Evolutionary conservation across 2,113 vertebrate species (phyloP).

Genomic region (Campylorhamphus procurvoides): DNA sequence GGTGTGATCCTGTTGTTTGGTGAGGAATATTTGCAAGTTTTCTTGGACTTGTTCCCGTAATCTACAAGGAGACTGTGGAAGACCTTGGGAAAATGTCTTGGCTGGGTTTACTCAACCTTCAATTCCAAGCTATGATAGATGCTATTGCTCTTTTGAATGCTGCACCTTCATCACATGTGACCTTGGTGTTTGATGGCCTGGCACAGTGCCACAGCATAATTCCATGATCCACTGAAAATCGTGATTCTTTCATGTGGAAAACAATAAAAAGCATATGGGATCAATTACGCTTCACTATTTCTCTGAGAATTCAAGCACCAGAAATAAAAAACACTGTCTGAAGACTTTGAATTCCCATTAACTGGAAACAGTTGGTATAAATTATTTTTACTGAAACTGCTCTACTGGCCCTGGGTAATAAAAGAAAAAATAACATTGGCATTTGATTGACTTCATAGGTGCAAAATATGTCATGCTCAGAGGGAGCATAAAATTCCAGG

Average conservation of each 20-base stretch:
- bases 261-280: slow-evolving; percentile 51
- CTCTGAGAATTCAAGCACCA: slow-evolving; percentile 28
- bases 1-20: slow-evolving; percentile 5
- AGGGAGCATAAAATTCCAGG: slow-evolving; percentile 13
- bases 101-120: neutral
- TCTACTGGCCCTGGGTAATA: slow-evolving; percentile 33
- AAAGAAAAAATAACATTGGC: slow-evolving; percentile 38
- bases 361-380: slow-evolving; percentile 60
- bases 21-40: slow-evolving; percentile 35
- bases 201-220: neutral
- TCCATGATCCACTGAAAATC: neutral
- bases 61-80: neutral
- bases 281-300: slow-evolving; percentile 11
- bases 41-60: slow-evolving; percentile 16
- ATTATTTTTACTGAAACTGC: slow-evolving; percentile 54
- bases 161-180: slow-evolving; percentile 3
- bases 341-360: slow-evolving; percentile 42
- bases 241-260: slow-evolving; percentile 54
- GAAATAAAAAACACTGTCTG: slow-evolving; percentile 38
- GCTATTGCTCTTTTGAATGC: neutral
- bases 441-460: slow-evolving; percentile 50
- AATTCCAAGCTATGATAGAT: neutral
- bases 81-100: slow-evolving; percentile 29
- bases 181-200: slow-evolving; percentile 10
- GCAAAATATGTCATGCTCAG: slow-evolving; percentile 31